Evolutionary conservation across 2,113 vertebrate genomes (phyloP), one percentile per base, ranked within the genome.

Genomic region (Otolemur garnettii): DNA sequence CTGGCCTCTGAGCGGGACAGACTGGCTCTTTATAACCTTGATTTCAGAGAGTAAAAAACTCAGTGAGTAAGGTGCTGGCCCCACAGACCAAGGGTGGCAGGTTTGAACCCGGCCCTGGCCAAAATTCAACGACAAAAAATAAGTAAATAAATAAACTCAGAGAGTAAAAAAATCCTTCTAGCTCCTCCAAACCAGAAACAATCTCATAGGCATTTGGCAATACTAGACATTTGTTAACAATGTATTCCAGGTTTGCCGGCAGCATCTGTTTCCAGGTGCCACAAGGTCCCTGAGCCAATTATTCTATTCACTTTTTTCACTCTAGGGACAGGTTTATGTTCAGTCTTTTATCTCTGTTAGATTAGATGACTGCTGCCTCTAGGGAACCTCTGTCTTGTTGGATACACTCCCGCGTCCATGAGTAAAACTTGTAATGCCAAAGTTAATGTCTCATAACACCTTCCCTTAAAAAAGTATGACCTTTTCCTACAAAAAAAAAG

Each of bases 261-360:
- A 30, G n/a, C 78, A 74, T 86, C 78, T 88, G 80, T 33, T 83
- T 84, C 93, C 90, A 95, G 91, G 87, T 82, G 85, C 79, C 79
- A 69, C 53, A 50, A 80, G 85, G 87, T 88, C 96, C 94, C 96
- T 79, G 68, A 91, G 82, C 89, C 90, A 96, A 96, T 97, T 96
- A 96, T 17, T 12, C n/a, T 80, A 81, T 68, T 93, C 83, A 93
- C 68, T 87, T 94, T 89, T 83, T 50, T 57, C 68, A 93, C 96
- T 87, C 94, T 50, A 50, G 94, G 66, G 97, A 86, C 45, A 91
- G 10, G 94, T 91, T 94, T 90, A 93, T 90, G 91, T 83, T 94
- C 80, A 95, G 91, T 72, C 89, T 88, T 90, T 93, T 85, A 57
- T 68, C 83, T 94, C 93, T 97, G 93, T 96, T 96, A 95, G 94